phyloP scores from a whole-genome alignment of 2,113 vertebrate species.

The Hypocryptadius cinnamomeus region DNA sequence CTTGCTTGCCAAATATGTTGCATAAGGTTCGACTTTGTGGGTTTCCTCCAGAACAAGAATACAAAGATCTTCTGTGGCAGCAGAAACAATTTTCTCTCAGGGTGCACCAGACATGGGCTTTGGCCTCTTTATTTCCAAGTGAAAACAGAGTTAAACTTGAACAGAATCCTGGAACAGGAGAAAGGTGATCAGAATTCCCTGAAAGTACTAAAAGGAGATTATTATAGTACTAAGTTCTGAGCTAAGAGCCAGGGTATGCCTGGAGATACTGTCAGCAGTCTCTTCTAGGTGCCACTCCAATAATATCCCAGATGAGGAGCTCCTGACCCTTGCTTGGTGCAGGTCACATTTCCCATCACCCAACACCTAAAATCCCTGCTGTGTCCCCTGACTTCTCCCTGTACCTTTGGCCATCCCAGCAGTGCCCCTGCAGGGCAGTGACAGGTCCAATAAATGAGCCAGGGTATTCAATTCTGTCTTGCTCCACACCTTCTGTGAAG shows the following conservation, averaged over 20 bases:
- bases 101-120: neutral
- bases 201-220: neutral
- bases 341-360: neutral
- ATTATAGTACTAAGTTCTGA: neutral
- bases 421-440: neutral
- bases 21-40: neutral
- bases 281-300: neutral
- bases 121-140: neutral
- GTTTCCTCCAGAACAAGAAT: neutral
- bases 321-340: neutral
- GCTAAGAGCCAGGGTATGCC: neutral
- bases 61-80: neutral
- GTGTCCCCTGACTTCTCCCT: neutral
- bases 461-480: neutral
- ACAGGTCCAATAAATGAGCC: neutral
- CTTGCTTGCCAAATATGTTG: neutral
- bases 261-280: neutral
- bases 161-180: neutral
- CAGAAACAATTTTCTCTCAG: neutral
- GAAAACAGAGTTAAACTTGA: neutral
- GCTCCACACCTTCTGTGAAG: neutral
- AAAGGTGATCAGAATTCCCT: neutral
- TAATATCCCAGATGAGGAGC: neutral
- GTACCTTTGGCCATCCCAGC: neutral
- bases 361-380: neutral